Evolutionary conservation across 2,113 vertebrate species (phyloP), one percentile per base, ranked within the genome.

Genomic region (Oncorhynchus masou): DNA sequence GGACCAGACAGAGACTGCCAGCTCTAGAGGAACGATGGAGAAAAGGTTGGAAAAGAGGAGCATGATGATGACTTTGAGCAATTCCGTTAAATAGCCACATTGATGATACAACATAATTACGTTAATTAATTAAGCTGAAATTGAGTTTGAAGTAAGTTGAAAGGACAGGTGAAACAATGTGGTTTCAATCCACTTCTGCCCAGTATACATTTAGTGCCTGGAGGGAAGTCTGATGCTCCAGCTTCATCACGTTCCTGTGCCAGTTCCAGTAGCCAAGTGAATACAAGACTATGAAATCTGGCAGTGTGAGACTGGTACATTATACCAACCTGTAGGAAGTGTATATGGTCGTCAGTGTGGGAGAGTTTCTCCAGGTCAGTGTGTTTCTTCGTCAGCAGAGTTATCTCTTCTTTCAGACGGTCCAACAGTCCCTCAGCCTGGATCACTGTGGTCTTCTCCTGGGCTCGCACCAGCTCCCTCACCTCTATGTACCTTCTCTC

Each of bases 341-440:
- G 93, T 15, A 94, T 94, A 84, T 94, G 93, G 81, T 94, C 93
- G 9, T 94, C 92, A 0, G 93, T 92, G 81, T 91, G 86, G 1
- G 93, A 94, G 24, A 94, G 92, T 77, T 91, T 91, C 59, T 94
- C 93, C 81, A 94, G 80, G 76, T 93, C 85, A 1, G 20, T 89
- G 85, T 94, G 93, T 79, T 79, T 92, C 86, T 92, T 94, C 83
- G 12, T 91, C 77, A 94, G 72, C 51, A 93, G 86, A 0, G 88
- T 90, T 80, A 94, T 90, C 85, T 94, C 93, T 74, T 94, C 92
- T 71, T 93, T 91, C 78, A 94, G 70, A 24, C 88, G 88, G 69
- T 73, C 75, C 1, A 93, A 80, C 68, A 93, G 76, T 9, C 84
- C 75, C 67, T 93, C 89, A 0, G 85, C 90, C 13, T 74, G 86